These are phyloP conservation scores for Odontocerum albicorne DNA, from an alignment of 2,888 invertebrate genomes.

Conservation along the genomic window DNA sequence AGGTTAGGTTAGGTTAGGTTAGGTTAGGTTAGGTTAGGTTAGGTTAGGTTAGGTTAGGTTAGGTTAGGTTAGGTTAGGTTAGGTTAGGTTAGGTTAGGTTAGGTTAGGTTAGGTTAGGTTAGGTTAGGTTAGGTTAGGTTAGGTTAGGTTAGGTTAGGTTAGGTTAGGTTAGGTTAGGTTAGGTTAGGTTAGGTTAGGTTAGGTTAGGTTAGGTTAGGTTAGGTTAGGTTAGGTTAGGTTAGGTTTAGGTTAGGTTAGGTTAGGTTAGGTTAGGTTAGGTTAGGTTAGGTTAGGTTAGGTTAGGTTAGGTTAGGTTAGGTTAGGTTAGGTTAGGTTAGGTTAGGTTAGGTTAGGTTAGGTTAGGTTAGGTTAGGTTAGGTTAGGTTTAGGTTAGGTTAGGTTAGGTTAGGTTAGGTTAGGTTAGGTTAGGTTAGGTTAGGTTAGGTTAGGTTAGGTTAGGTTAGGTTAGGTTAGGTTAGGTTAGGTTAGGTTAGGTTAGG, in stretches of 20 bases:
- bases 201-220: constrained; percentile 15
- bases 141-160: background rate
- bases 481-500: too few relatives aligned
- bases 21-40: constrained; percentile 26
- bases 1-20: constrained; percentile 23
- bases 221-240: constrained; percentile 29
- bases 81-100: background rate
- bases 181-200: constrained; percentile 17
- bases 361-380: too few relatives aligned
- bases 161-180: background rate
- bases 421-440: too few relatives aligned
- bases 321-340: constrained; percentile 36
- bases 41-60: constrained; percentile 12
- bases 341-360: constrained; percentile 35
- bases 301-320: constrained; percentile 26
- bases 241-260: too few relatives aligned
- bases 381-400: too few relatives aligned
- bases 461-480: too few relatives aligned
- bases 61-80: constrained; percentile 5
- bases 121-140: background rate
- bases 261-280: constrained; percentile 37
- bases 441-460: too few relatives aligned
- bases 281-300: constrained; percentile 36
- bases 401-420: too few relatives aligned
- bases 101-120: background rate